Evolutionary conservation across 1,140 invertebrate species (phyloP).

Genomic region (Macrotrachela quadricornifera): DNA sequence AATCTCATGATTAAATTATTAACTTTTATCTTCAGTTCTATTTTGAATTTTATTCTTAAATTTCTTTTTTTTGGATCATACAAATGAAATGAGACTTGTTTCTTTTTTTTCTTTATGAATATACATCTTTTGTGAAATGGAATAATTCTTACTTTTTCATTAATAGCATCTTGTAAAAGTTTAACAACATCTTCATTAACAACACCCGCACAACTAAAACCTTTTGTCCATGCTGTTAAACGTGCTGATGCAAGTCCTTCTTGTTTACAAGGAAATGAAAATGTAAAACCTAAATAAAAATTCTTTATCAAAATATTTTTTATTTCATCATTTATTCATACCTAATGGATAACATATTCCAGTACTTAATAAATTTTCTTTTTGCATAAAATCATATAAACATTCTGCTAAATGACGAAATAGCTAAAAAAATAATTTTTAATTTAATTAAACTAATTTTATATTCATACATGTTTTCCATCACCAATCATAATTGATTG

Average conservation of each 20-base stretch:
- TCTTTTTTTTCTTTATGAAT: no score
- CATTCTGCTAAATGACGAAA: slow-evolving; percentile 98
- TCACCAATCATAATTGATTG: slow-evolving; percentile 75
- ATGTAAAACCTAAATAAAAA: slow-evolving; percentile 87
- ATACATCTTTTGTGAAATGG: no score
- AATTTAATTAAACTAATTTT: no score
- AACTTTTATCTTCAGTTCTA: no score
- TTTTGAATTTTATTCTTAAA: no score
- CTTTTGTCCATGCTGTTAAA: slow-evolving; percentile 81
- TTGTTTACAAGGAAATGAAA: slow-evolving; percentile 85
- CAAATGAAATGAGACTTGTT: no score
- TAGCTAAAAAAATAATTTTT: slow-evolving; percentile 5
- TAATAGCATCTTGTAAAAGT: slow-evolving; percentile 56
- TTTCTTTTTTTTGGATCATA: no score
- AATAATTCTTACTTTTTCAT: slow-evolving; percentile 31
- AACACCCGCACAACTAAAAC: slow-evolving; percentile 67
- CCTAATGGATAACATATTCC: no score
- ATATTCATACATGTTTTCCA: slow-evolving; percentile 19
- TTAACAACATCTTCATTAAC: slow-evolving; percentile 66
- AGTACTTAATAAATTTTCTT: slow-evolving; percentile 40
- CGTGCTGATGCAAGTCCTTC: slow-evolving; percentile 65
- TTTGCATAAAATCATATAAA: slow-evolving; percentile 68
- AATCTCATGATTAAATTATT: no score
- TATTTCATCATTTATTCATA: no score
- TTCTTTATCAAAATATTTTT: slow-evolving; percentile 38